A percentile compares a stretch with the other conserved stretches of the same genome.
Conservation (phyloP, 1,140 invertebrate species). For the Pantala flavescens region DNA sequence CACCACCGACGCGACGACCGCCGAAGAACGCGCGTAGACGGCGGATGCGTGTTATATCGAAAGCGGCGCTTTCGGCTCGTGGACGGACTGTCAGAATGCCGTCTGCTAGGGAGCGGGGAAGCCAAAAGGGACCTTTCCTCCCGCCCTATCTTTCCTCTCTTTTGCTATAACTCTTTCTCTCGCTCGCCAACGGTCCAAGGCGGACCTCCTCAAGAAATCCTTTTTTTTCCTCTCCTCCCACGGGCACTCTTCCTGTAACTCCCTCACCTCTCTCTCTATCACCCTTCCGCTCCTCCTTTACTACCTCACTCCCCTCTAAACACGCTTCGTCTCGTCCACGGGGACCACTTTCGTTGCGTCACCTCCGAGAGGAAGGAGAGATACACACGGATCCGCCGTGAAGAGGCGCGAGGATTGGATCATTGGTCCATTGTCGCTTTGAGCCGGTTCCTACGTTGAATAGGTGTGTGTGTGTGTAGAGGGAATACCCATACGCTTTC, state of each 20-base stretch:
- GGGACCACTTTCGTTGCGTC: neutral
- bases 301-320: neutral
- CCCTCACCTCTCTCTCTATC: neutral
- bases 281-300: neutral
- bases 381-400: neutral
- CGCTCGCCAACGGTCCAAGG: neutral
- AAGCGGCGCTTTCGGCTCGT: too few relatives aligned
- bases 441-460: too few relatives aligned
- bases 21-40: too few relatives aligned
- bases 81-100: neutral
- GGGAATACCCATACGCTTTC: too few relatives aligned
- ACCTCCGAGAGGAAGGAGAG: neutral
- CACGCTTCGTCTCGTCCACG: conserved; percentile 6
- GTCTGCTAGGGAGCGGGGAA: neutral
- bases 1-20: too few relatives aligned
- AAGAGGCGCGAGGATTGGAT: too few relatives aligned
- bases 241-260: neutral
- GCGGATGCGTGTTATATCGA: too few relatives aligned
- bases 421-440: too few relatives aligned
- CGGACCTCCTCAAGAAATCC: neutral
- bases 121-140: neutral
- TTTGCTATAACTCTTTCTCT: neutral
- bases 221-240: neutral
- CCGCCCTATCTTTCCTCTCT: too few relatives aligned
- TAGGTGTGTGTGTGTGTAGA: too few relatives aligned